Conservation (phyloP, 30 jellyfish, hydroid and myxozoan species). For the Cassiopea andromeda region DNA sequence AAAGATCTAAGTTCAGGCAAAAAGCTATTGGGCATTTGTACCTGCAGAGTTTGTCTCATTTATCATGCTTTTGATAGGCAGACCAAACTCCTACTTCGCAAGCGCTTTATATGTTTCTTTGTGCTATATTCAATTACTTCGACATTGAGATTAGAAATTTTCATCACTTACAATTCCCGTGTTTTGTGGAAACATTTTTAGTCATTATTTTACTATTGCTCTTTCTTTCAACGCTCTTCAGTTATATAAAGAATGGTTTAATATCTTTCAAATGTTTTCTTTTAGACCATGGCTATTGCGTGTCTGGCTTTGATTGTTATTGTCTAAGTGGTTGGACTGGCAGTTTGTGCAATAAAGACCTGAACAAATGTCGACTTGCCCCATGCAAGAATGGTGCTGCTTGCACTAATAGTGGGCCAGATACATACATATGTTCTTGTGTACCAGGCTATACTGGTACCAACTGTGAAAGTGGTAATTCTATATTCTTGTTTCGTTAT, state of each 20-base stretch:
- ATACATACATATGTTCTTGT: constrained; percentile 77
- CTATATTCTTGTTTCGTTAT: neutral
- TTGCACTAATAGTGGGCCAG: constrained; percentile 88
- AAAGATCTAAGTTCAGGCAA: too few relatives aligned
- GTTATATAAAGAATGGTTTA: neutral
- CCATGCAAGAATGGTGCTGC: constrained; percentile 91
- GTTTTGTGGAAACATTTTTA: too few relatives aligned
- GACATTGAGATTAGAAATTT: too few relatives aligned
- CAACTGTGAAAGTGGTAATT: constrained; percentile 76
- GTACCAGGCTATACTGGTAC: constrained; percentile 86
- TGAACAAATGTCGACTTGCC: constrained; percentile 74
- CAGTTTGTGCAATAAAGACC: constrained; percentile 71
- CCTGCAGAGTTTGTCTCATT: too few relatives aligned
- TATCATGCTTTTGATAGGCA: too few relatives aligned
- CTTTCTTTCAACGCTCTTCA: neutral
- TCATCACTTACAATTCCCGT: too few relatives aligned
- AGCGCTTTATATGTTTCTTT: too few relatives aligned
- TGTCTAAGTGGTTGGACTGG: constrained; percentile 91
- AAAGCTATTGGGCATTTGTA: too few relatives aligned
- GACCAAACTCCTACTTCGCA: too few relatives aligned
- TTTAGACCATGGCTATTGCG: constrained; percentile 90
- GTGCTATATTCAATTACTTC: too few relatives aligned
- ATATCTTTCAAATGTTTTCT: neutral
- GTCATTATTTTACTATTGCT: too few relatives aligned
- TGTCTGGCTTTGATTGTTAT: constrained; percentile 81